phyloP scores from a whole-genome alignment of 2,888 invertebrate genomes.

The Tenthredo mesomela region DNA sequence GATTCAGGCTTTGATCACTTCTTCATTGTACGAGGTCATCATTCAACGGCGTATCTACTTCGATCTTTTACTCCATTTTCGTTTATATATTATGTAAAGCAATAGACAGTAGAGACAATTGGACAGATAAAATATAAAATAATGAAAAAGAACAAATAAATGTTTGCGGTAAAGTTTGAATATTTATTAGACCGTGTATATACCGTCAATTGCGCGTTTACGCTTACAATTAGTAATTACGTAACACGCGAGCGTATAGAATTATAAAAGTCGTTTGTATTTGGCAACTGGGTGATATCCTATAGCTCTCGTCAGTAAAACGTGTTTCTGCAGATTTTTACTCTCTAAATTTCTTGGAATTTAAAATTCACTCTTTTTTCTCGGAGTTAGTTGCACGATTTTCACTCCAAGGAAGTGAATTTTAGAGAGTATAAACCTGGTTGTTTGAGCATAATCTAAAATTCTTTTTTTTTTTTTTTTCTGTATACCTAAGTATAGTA shows the following conservation, averaged over 20 bases:
- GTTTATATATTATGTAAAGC: background rate
- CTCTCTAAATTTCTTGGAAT: too few species aligned
- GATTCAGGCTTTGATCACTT: background rate
- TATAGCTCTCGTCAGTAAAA: background rate
- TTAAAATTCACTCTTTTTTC: too few species aligned
- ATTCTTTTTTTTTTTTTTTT: background rate
- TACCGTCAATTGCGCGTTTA: background rate
- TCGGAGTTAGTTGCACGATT: too few species aligned
- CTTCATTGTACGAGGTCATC: background rate
- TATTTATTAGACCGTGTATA: slow-evolving; percentile 2
- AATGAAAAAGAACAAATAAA: too few species aligned
- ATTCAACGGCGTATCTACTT: background rate
- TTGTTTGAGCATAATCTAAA: background rate
- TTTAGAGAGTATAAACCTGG: too few species aligned
- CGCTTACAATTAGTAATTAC: slow-evolving; percentile 13
- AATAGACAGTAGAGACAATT: background rate
- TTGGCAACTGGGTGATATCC: background rate
- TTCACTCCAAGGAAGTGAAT: too few species aligned
- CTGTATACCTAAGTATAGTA: background rate
- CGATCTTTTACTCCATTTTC: background rate
- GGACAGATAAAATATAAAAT: background rate
- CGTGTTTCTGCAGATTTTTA: background rate
- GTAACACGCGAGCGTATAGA: slow-evolving; percentile 16
- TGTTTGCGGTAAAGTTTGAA: background rate
- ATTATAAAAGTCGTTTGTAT: slow-evolving; percentile 9